Evolutionary conservation across 2,113 vertebrate genomes (phyloP), one percentile per base, ranked within the genome.

Genomic region (Takifugu bimaculatus): DNA sequence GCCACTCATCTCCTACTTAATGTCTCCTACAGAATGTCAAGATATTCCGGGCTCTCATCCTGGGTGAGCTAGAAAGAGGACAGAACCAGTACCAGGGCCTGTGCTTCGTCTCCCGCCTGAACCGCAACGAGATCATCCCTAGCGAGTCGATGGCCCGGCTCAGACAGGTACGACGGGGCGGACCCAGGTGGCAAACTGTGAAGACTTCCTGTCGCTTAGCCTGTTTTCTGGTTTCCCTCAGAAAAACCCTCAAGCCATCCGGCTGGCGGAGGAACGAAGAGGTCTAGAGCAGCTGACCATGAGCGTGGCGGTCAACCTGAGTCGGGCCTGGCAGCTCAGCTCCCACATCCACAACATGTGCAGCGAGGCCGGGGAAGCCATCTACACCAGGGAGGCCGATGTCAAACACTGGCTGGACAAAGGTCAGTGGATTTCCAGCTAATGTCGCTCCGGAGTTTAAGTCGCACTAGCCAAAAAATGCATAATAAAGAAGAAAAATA

Each of bases 101-200:
- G 20, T 99, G 97, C 86, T 98, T 99, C 47, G 59, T 98, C 79
- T 95, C 94, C 0, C 89, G 92, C 55, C 94, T 99, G 47, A 89
- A 86, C 74, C 94, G 80, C 88, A 97, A 94, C 81, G 97, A 99
- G 83, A 95, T 99, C 90, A 98, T 99, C 83, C 94, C 97, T 81
- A 98, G 96, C 0, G 96, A 98, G 75, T 96, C 97, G 45, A 97
- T 99, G 96, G 94, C 94, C 1, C 95, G 96, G 68, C 93, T 98
- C 55, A 87, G 96, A 63, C 97, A 99, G 94, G 97, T 92, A 79
- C 47, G 68, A 63, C 27, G 11, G 3, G 3, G 26, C 7, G 27
- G 29, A 48, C 26, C 4, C 26, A 13, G 29, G 15, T n/a, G 4
- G 32, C 20, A 10, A 10, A 13, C 13, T 1, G 25, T 13, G 10